Evolutionary conservation across 1,140 invertebrate genomes (phyloP), one percentile per base, ranked within the genome.

Genomic region (Pseudoatta argentina): DNA sequence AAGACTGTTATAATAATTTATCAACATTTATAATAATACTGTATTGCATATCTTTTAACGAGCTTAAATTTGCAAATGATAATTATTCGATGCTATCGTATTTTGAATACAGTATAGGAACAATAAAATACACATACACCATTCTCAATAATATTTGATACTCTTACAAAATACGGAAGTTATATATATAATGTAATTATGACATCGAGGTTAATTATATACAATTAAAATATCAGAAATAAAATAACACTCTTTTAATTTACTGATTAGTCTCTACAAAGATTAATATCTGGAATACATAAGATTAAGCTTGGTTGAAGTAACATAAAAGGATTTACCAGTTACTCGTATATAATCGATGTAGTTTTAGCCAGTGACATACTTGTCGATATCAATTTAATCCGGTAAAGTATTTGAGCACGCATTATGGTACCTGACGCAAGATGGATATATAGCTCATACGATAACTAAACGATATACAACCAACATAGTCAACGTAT

Each of bases 361-460:
- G 6, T 66, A 64, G 8, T 69, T 88, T 72, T 61, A 64, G 16
- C 66, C 34, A 24, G 69, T 88, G 73, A 89, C 10, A 39, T 12
- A 64, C 81, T 66, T 57, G 81, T 51, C 14, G 4, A 53, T 61
- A 88, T 88, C 87, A 86, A 87, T 89, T 89, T 72, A 71, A 89
- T 88, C 87, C 81, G 66, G 87, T 89, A 89, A 88, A 73, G 76
- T 66, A 85, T 88, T 89, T 76, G 81, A 72, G 21, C 18, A 57
- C 57, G 44, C 30, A 39, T 88, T 57, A 21, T 75, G 55, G 69
- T 82, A 48, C 64, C 79, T 77, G 66, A 79, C 61, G 27, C 2
- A 59, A 57, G 34, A 71, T 44, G 66, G 18, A 81, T 72, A 21
- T 44, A 72, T 44, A 44, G 24, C 18, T 14, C 6, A 64, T 2